phyloP scores from a whole-genome alignment of 2,113 vertebrate species.

The Sphyrna mokarran region DNA sequence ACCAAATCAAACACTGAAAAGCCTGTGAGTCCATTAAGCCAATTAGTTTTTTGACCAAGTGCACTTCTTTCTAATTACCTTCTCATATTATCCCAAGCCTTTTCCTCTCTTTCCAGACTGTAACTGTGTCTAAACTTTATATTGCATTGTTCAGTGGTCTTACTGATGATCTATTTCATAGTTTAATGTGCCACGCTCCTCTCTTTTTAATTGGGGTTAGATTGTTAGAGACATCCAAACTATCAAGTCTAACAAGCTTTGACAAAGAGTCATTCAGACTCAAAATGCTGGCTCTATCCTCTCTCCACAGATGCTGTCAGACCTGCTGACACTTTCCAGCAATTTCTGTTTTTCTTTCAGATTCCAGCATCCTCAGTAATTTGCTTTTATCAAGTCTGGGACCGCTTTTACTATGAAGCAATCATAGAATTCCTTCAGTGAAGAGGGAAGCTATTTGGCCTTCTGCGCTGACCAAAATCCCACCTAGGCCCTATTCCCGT shows the following conservation, averaged over 20 bases:
- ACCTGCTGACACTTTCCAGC: too few species aligned
- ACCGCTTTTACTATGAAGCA: too few species aligned
- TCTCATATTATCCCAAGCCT: neutral
- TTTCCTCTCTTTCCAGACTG: neutral
- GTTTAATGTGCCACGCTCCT: neutral
- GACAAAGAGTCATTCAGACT: too few species aligned
- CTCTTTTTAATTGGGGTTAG: neutral
- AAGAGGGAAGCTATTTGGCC: too few species aligned
- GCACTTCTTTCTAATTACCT: neutral
- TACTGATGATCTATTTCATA: neutral
- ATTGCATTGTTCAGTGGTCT: neutral
- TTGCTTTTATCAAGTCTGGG: too few species aligned
- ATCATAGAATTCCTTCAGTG: too few species aligned
- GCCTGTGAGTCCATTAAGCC: neutral
- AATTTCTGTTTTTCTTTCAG: too few species aligned
- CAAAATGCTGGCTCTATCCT: too few species aligned
- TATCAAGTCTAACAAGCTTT: neutral
- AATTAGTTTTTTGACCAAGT: neutral
- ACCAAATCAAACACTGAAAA: neutral
- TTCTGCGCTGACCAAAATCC: too few species aligned
- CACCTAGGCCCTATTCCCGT: too few species aligned
- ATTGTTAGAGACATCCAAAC: neutral
- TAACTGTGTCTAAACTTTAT: neutral
- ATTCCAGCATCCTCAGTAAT: too few species aligned
- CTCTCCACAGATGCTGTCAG: too few species aligned